A percentile compares a stretch with the other conserved stretches of the same genome.
Evolutionary conservation across 1,140 invertebrate species (phyloP).

Genomic region (Listronotus oregonensis): DNA sequence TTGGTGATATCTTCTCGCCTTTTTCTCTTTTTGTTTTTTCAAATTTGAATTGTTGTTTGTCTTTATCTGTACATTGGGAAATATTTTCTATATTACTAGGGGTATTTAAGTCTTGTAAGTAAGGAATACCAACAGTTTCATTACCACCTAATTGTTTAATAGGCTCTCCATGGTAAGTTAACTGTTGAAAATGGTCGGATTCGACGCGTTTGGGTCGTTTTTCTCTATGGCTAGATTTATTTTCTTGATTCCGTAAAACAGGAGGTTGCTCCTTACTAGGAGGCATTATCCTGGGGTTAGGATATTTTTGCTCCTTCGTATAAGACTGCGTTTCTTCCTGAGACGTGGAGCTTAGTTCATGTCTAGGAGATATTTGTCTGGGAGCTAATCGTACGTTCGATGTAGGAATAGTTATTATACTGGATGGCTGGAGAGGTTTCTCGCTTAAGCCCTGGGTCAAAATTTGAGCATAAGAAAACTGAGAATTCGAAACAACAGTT

Average conservation of each 20-base stretch:
- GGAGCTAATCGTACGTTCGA: constrained; percentile 42
- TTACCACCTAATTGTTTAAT: constrained; percentile 41
- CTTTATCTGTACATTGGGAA: constrained; percentile 53
- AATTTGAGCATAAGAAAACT: constrained; percentile 72
- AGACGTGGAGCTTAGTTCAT: constrained; percentile 44
- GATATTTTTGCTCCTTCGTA: constrained; percentile 36
- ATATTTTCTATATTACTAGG: constrained; percentile 43
- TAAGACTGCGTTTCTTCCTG: constrained; percentile 46
- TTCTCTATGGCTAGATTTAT: constrained; percentile 41
- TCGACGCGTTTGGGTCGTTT: constrained; percentile 47
- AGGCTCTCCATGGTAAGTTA: constrained; percentile 47
- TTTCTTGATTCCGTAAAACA: constrained; percentile 44
- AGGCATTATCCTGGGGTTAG: constrained; percentile 36
- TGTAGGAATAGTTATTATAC: constrained; percentile 49
- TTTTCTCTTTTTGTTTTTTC: constrained; percentile 56
- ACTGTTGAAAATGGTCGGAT: constrained; percentile 35
- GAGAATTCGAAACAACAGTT: constrained; percentile 20
- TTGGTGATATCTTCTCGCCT: constrained; percentile 63
- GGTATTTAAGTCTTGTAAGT: constrained; percentile 42
- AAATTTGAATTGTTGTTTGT: constrained; percentile 59
- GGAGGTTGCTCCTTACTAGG: constrained; percentile 41
- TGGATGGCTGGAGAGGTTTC: constrained; percentile 64
- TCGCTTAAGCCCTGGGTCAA: constrained; percentile 68
- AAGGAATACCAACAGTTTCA: constrained; percentile 37
- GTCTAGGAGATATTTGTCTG: constrained; percentile 49